Evolutionary conservation across 2,797 vertebrate species (phyloP).

Genomic region (Eospalax fontanierii): DNA sequence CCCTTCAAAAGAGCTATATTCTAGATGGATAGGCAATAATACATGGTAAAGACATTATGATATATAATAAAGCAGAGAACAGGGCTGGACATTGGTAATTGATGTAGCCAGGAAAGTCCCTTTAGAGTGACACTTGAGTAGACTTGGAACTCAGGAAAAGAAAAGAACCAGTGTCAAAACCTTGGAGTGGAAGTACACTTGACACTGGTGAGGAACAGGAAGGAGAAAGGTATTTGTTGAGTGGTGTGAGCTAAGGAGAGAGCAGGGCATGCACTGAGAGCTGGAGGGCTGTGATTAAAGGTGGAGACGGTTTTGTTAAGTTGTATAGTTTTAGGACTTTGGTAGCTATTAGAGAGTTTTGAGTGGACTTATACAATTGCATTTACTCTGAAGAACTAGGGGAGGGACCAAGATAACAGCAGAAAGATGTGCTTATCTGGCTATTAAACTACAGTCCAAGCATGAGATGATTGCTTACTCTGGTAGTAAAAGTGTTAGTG

Average conservation of each 20-base stretch:
- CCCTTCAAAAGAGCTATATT: slow-evolving; percentile 2
- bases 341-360: background rate
- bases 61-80: no score
- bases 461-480: background rate
- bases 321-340: slow-evolving; percentile 2
- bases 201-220: background rate
- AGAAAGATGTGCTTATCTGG: background rate
- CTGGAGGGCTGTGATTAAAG: background rate
- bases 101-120: background rate
- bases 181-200: no score
- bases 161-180: no score
- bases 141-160: background rate
- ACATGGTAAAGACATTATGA: no score
- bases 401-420: background rate
- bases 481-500: background rate
- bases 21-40: no score
- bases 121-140: background rate
- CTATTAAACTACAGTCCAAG: background rate
- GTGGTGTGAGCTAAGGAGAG: background rate
- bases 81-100: background rate
- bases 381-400: background rate
- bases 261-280: background rate
- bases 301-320: background rate
- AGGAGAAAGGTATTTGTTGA: background rate
- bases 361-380: background rate